Evolutionary conservation across 23 tunicate species (phyloP).

Genomic region (Trididemnum clinides): DNA sequence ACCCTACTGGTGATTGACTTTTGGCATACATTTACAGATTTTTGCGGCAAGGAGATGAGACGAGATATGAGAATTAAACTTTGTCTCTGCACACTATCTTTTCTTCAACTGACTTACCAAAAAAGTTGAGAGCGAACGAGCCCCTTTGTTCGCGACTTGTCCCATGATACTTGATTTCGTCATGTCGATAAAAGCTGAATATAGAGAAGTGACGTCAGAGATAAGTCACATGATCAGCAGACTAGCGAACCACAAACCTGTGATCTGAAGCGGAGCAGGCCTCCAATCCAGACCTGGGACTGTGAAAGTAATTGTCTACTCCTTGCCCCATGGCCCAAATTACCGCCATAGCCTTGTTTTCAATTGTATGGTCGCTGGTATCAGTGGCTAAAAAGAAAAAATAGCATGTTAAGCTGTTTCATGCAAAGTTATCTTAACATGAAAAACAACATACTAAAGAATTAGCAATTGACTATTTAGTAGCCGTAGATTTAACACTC

Average conservation of each 20-base stretch:
- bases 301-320: conserved; percentile 45
- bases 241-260: conserved; percentile 31
- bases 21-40: too few relatives aligned
- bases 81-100: too few relatives aligned
- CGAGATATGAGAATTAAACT: too few relatives aligned
- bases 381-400: conserved; percentile 28
- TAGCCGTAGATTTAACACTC: too few relatives aligned
- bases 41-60: too few relatives aligned
- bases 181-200: conserved; percentile 54
- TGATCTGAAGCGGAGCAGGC: conserved; percentile 64
- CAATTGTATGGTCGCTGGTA: conserved; percentile 61
- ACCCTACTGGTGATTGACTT: too few relatives aligned
- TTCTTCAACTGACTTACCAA: too few relatives aligned
- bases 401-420: background rate
- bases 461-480: too few relatives aligned
- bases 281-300: conserved; percentile 67
- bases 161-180: conserved; percentile 90
- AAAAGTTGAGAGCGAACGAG: conserved; percentile 48
- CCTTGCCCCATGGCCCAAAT: conserved; percentile 88
- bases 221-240: background rate
- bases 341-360: conserved; percentile 28
- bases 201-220: background rate
- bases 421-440: too few relatives aligned
- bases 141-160: conserved; percentile 50
- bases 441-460: too few relatives aligned